phyloP scores from a whole-genome alignment of 2,888 invertebrate species.

The Encarsia formosa region DNA sequence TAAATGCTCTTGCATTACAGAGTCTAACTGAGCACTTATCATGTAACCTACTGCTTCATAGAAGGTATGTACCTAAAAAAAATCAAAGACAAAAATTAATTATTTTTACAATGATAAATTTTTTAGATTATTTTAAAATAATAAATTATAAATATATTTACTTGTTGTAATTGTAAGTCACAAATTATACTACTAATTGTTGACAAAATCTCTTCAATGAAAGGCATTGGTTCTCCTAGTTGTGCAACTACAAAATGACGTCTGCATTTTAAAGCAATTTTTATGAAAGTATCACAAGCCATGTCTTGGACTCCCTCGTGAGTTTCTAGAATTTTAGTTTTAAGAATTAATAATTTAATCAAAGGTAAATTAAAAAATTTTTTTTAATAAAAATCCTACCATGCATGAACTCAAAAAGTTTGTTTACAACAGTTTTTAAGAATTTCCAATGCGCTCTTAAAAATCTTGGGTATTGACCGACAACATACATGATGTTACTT shows the following conservation, averaged over 20 bases:
- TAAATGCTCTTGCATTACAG: slow-evolving; percentile 83
- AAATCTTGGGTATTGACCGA: slow-evolving; percentile 98
- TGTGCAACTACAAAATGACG: slow-evolving; percentile 96
- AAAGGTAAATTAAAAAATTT: not conserved
- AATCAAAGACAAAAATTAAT: not conserved
- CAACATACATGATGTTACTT: slow-evolving; percentile 99
- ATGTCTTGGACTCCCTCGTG: slow-evolving; percentile 99
- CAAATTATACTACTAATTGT: slow-evolving; percentile 97
- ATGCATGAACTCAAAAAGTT: slow-evolving; percentile 99
- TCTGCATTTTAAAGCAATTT: slow-evolving; percentile 97
- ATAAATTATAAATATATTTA: slow-evolving; percentile 42
- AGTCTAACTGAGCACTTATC: slow-evolving; percentile 94
- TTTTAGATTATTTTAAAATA: not conserved
- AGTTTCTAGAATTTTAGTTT: slow-evolving; percentile 64
- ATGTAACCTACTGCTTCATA: slow-evolving; percentile 99
- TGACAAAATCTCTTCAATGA: slow-evolving; percentile 96
- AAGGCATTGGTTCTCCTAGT: slow-evolving; percentile 93
- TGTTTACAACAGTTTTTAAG: slow-evolving; percentile 98
- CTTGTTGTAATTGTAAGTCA: slow-evolving; percentile 97
- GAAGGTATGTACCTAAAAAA: slow-evolving; percentile 78
- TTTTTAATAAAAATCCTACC: slow-evolving; percentile 44
- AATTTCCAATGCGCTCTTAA: slow-evolving; percentile 99
- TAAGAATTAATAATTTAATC: not conserved
- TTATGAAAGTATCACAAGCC: slow-evolving; percentile 99
- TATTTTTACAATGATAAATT: not conserved